Conservation (phyloP, 2,113 vertebrate genomes). For the Petaurus breviceps region DNA sequence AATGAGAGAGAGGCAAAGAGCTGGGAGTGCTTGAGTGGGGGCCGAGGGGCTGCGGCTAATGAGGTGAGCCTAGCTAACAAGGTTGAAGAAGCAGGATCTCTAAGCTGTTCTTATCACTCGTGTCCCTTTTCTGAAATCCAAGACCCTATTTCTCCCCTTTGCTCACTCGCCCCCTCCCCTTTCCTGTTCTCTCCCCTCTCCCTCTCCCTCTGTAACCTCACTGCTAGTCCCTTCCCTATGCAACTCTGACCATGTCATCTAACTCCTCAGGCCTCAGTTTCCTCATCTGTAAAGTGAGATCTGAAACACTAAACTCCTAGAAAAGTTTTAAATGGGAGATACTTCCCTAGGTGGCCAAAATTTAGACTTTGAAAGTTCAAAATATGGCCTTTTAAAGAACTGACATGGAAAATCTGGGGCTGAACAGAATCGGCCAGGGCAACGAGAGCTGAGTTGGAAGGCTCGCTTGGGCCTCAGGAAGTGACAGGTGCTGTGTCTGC, state of each 20-base stretch:
- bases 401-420: background rate
- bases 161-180: background rate
- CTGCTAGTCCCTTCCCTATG: background rate
- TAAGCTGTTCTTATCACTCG: background rate
- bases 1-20: background rate
- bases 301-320: background rate
- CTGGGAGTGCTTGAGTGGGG: background rate
- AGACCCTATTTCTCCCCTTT: background rate
- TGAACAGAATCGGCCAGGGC: background rate
- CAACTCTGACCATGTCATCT: too few relatives aligned
- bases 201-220: too few relatives aligned
- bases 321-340: background rate
- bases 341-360: background rate
- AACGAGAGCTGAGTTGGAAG: background rate
- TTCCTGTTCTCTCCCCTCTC: background rate
- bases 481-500: background rate
- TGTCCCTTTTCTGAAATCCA: background rate
- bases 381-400: background rate
- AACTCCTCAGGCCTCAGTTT: too few relatives aligned
- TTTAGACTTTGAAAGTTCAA: background rate
- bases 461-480: background rate
- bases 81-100: background rate
- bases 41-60: background rate
- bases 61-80: background rate
- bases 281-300: background rate